Evolutionary conservation across 2,113 vertebrate species (phyloP), one percentile per base, ranked within the genome.

Genomic region (Phaethornis superciliosus): DNA sequence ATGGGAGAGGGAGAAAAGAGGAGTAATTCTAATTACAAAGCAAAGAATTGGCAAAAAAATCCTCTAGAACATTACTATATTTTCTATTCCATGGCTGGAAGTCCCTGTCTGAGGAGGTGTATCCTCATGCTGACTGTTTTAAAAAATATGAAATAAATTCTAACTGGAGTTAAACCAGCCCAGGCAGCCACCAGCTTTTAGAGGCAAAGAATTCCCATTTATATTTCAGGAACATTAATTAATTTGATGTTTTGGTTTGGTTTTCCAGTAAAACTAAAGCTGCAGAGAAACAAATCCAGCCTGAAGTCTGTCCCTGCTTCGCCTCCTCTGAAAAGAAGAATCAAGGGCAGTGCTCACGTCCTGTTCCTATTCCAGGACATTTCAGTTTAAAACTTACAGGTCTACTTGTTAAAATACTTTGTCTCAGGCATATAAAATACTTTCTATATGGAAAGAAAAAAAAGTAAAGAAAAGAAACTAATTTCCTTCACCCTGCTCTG

Each of bases 341-440:
- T 0, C 4, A 2, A 8, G 7, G 6, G 32, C 3, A 26, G 37
- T 5, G 1, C 6, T 15, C 12, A 0, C 56, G 30, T 32, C 74
- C 81, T 1, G 4, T 9, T 19, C 32, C 51, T 1, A 0, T 4
- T 13, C 20, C 49, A 23, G n/a, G 2, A 2, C 7, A 3, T 19
- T 56, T 37, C 16, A 30, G 7, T 40, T 52, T 10, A 12, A 60
- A 69, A 26, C 64, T 46, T 27, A 4, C 49, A 42, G 17, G 2
- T 47, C 32, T 65, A 2, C 56, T 93, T 40, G 20, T 52, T 42
- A 22, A 59, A 37, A 24, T 18, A 7, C 40, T 86, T 68, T n/a
- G 44, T 64, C 37, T 51, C 52, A 15, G 44, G 58, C 11, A 4
- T 13, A 33, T 10, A 17, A 70, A 88, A 79, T 62, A 12, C 65